Evolutionary conservation across 2,113 vertebrate species (phyloP).

Genomic region (Leptobrachium leishanense): DNA sequence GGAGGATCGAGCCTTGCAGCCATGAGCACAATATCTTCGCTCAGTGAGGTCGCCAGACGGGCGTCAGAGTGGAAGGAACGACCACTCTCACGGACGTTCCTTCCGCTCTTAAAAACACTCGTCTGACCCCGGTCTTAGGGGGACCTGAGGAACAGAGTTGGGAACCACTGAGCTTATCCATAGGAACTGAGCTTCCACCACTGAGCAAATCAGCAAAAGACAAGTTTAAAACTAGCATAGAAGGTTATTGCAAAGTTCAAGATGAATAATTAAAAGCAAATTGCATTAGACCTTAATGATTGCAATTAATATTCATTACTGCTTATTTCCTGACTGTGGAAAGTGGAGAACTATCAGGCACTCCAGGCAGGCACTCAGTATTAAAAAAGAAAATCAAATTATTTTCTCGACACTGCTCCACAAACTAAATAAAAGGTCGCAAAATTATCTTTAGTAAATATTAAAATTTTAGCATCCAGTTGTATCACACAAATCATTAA

Average conservation of each 20-base stretch:
- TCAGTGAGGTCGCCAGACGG: too few species aligned
- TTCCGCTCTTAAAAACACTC: too few species aligned
- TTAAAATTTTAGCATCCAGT: neutral
- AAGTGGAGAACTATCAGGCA: neutral
- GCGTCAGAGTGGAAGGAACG: too few species aligned
- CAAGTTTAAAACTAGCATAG: neutral
- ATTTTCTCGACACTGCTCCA: conserved; percentile 8
- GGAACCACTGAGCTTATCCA: neutral
- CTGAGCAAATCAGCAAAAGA: too few species aligned
- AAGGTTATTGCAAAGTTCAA: conserved; percentile 8
- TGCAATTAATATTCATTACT: neutral
- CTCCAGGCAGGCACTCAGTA: too few species aligned
- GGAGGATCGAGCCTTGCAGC: too few species aligned
- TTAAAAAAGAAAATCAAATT: neutral
- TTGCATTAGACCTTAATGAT: conserved; percentile 1
- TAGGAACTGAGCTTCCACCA: neutral
- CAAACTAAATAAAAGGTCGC: neutral
- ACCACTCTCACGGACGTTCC: too few species aligned
- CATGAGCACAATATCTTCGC: too few species aligned
- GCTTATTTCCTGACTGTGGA: neutral
- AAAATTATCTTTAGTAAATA: conserved; percentile 1
- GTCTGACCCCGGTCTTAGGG: too few species aligned
- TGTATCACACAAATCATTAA: conserved; percentile 8
- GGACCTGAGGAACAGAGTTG: too few species aligned
- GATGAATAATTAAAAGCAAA: conserved; percentile 30